Percentiles rank a stretch among this genome's conserved stretches.
Evolutionary conservation across 2,797 vertebrate species (phyloP).

Genomic region (Myotis planiceps): DNA sequence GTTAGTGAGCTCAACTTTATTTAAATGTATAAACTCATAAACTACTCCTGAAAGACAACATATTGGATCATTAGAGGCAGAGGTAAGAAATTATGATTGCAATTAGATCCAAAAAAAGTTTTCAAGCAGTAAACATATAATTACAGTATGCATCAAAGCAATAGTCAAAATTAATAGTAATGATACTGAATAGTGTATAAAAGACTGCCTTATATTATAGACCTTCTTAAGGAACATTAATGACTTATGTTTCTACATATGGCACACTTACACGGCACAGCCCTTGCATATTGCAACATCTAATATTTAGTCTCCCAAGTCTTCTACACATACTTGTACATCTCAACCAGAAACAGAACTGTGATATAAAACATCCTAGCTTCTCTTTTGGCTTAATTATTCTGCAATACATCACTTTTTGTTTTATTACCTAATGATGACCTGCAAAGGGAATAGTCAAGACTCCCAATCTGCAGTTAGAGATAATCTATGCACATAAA

Average conservation of each 20-base stretch:
- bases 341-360: neutral
- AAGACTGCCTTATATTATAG: accelerated
- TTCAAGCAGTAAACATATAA: neutral
- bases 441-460: neutral
- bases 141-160: neutral
- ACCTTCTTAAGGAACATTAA: neutral
- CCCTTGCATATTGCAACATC: neutral
- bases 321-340: neutral
- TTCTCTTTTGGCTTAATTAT: slow-evolving; percentile 48
- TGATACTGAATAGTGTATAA: neutral
- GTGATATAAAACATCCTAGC: neutral
- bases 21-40: neutral
- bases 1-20: neutral
- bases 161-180: neutral
- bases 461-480: neutral
- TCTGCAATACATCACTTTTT: neutral
- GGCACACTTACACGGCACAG: accelerated
- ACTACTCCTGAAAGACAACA: neutral
- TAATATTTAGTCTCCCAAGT: neutral
- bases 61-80: neutral
- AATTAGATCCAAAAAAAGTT: neutral
- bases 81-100: neutral
- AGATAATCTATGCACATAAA: slow-evolving; percentile 51
- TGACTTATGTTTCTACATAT: accelerated
- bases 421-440: slow-evolving; percentile 51